Percentiles rank a stretch among this genome's conserved stretches.
Evolutionary conservation across 1,140 invertebrate species (phyloP).

Genomic region (Anastatus disparis): DNA sequence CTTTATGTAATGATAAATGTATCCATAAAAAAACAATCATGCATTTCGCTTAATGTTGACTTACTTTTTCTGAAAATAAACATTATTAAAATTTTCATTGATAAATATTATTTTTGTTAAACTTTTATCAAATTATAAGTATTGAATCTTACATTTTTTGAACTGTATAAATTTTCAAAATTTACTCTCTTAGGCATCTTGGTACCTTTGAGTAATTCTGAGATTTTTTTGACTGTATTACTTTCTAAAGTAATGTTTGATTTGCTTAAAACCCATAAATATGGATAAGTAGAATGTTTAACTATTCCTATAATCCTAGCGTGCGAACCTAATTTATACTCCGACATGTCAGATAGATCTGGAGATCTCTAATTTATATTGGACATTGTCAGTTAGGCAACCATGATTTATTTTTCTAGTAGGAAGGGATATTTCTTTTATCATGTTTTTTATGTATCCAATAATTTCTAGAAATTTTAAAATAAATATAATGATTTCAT

Average conservation of each 20-base stretch:
- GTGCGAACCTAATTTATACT: not conserved
- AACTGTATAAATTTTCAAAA: no score
- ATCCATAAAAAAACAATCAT: no score
- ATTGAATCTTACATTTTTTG: no score
- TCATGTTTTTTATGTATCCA: not conserved
- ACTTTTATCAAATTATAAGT: no score
- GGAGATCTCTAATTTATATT: not conserved
- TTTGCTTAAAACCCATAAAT: not conserved
- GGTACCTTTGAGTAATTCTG: not conserved
- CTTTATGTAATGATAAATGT: no score
- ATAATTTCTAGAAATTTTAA: not conserved
- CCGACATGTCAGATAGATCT: not conserved
- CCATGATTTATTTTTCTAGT: not conserved
- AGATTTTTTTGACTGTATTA: not conserved
- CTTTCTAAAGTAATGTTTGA: not conserved
- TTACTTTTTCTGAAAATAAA: no score
- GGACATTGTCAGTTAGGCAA: not conserved
- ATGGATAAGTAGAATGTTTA: not conserved
- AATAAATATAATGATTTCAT: no score
- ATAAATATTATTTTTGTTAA: no score
- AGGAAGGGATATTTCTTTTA: not conserved
- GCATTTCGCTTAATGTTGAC: no score
- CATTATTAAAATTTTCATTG: no score
- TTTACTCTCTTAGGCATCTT: not conserved
- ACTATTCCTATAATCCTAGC: not conserved